Conservation (phyloP, 2,888 invertebrate species). For the Xylocampa areola region DNA sequence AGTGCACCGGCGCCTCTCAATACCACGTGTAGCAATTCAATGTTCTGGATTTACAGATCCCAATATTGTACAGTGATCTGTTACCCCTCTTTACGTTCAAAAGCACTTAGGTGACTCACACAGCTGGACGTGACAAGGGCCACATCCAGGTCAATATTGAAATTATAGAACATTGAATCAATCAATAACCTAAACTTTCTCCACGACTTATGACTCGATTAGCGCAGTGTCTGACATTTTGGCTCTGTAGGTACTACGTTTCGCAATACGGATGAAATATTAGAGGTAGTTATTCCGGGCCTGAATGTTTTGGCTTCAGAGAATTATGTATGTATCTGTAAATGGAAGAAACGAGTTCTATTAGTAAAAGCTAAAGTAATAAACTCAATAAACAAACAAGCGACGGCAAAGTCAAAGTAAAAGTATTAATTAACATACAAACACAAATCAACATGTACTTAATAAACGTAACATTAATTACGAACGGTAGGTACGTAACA, state of each 20-base stretch:
- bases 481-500: constrained; percentile 61
- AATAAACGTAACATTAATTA: constrained; percentile 59
- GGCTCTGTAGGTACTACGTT: too few species aligned
- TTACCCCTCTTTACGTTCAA: constrained; percentile 35
- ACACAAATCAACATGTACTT: constrained; percentile 52
- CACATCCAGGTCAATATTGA: constrained; percentile 32
- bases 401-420: constrained; percentile 50
- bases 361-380: constrained; percentile 3
- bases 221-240: too few species aligned
- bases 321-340: too few species aligned
- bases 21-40: constrained; percentile 38
- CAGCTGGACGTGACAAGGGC: constrained; percentile 33
- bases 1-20: constrained; percentile 33
- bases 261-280: too few species aligned
- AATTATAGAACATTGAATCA: constrained; percentile 32
- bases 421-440: constrained; percentile 47
- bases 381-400: constrained; percentile 32
- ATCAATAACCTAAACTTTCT: constrained; percentile 36
- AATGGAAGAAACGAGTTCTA: too few species aligned
- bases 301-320: too few species aligned
- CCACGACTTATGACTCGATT: too few species aligned
- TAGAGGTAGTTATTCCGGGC: too few species aligned
- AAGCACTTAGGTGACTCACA: constrained; percentile 48
- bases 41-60: constrained; percentile 42
- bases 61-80: constrained; percentile 42